Base-by-base conservation (phyloP, 2,797 vertebrate species). In the Cynodonichthys magdalenae region DNA sequence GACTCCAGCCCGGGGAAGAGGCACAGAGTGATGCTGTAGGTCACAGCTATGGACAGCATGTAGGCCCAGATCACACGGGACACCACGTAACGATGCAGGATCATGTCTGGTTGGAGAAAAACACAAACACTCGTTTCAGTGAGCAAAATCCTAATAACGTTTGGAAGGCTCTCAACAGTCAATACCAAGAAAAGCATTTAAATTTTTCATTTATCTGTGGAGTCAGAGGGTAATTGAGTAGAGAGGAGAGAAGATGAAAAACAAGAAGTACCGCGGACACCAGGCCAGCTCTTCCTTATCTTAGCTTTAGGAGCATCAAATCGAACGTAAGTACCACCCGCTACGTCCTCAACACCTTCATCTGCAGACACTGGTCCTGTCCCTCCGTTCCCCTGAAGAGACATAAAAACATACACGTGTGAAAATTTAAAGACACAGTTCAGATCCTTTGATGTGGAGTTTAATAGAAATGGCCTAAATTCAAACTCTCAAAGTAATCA, bases 11-110 rank as follows among this genome's bases (percentile, higher is more conserved):
- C 97, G 0, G 97, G 97, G 42, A 98, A 99, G 66, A 99, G 93
- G 87, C 97, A 99, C 79, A 99, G 90, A 0, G 97, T 99, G 94
- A 99, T 96, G 93, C 97, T 97, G 91, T 99, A 99, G 69, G 96
- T 98, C 68, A 99, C 94, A 0, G 95, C 95, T 0, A 99, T 99
- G 51, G 97, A 98, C 34, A 98, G 91, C 97, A 98, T 99, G 92
- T 98, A 96, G 15, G 96, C 92, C 97, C 97, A 99, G 91, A 99
- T 98, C 79, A 96, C 93, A 0, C 95, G 93, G 5, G 95, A 94
- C 77, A 99, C 97, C 6, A 96, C 84, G 4, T 97, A 98, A 18
- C 97, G 96, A 66, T 98, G 96, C 62, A 98, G 74, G 88, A 98
- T 93, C 95, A 99, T 95, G 75, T 96, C 97, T 99, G 89, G 9